A percentile compares a stretch with the other conserved stretches of the same genome.
phyloP scores from a whole-genome alignment of 2,797 vertebrate genomes.

The Brachymystax lenok region DNA sequence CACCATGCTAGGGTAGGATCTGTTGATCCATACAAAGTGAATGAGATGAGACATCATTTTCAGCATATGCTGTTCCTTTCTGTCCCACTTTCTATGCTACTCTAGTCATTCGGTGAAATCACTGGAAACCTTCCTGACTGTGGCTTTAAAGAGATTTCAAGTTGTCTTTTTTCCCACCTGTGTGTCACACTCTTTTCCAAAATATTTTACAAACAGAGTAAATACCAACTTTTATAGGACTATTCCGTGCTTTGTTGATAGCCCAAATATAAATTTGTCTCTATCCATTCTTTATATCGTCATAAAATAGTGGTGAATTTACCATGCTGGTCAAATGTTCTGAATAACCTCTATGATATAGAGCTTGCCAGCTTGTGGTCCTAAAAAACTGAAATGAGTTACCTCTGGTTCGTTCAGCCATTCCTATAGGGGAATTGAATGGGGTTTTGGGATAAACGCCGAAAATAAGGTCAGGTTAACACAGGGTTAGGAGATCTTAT shows the following conservation, averaged over 20 bases:
- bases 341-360: not conserved
- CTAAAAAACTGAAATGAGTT: no score
- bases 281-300: not conserved
- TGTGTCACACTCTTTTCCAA: not conserved
- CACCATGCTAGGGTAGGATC: not conserved
- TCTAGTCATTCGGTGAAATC: not conserved
- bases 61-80: constrained; percentile 5
- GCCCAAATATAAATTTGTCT: not conserved
- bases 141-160: not conserved
- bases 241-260: not conserved
- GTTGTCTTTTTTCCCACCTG: not conserved
- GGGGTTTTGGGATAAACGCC: no score
- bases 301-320: not conserved
- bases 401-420: no score
- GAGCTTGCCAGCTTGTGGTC: no score
- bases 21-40: not conserved
- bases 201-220: not conserved
- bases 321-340: not conserved
- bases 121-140: no score
- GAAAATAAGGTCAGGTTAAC: no score
- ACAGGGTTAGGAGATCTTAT: no score
- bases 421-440: no score
- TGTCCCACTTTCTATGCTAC: not conserved
- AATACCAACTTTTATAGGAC: not conserved
- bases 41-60: constrained; percentile 2